phyloP scores from a whole-genome alignment of 2,888 invertebrate species.

The Encarsia formosa region DNA sequence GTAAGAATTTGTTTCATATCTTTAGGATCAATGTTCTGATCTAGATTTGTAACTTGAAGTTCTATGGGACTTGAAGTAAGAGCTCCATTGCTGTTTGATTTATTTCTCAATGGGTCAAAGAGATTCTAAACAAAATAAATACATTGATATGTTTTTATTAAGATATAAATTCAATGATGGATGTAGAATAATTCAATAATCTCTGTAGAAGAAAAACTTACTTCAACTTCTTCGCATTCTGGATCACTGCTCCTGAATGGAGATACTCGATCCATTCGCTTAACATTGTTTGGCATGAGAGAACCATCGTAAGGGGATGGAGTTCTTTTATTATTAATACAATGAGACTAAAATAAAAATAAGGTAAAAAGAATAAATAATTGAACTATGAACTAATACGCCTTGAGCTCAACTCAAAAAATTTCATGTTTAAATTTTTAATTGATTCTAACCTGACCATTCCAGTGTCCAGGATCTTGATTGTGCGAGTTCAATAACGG shows the following conservation, averaged over 20 bases:
- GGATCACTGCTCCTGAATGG: slow-evolving; percentile 40
- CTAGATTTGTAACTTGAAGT: slow-evolving; percentile 66
- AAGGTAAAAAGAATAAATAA: not conserved
- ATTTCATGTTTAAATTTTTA: no score
- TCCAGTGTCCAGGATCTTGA: slow-evolving; percentile 40
- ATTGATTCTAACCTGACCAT: slow-evolving; percentile 41
- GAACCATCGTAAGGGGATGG: slow-evolving; percentile 46
- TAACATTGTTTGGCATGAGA: slow-evolving; percentile 33
- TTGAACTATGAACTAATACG: not conserved
- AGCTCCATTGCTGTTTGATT: slow-evolving; percentile 33
- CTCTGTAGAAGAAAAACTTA: slow-evolving; percentile 22
- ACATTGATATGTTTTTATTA: not conserved
- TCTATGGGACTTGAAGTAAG: slow-evolving; percentile 53
- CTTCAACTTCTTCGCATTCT: slow-evolving; percentile 48
- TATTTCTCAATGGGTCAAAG: slow-evolving; percentile 47
- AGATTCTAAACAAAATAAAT: slow-evolving; percentile 38
- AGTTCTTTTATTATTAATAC: slow-evolving; percentile 36
- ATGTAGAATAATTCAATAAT: not conserved
- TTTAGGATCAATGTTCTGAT: slow-evolving; percentile 63
- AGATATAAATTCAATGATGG: not conserved
- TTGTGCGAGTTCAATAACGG: slow-evolving; percentile 39
- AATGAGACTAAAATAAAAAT: slow-evolving; percentile 32
- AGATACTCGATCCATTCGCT: slow-evolving; percentile 34
- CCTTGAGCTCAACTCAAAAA: not conserved
- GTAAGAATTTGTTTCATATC: slow-evolving; percentile 64